Evolutionary conservation across 2,797 vertebrate genomes (phyloP), one percentile per base, ranked within the genome.

Genomic region (Odontamblyopus lacepedii): DNA sequence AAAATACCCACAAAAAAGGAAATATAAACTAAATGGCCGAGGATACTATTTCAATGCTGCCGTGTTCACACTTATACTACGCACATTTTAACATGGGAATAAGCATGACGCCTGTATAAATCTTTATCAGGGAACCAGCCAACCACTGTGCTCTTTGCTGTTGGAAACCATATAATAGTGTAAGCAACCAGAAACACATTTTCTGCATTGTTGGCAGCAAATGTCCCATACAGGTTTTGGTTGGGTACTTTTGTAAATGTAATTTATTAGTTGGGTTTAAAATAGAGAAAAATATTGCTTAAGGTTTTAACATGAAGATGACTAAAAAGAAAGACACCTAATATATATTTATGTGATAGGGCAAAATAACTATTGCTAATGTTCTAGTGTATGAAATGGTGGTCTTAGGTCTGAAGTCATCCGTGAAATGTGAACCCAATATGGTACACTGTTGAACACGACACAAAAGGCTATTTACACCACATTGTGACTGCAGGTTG

Each of bases 201-300:
- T 93, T 92, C 89, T 91, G 92, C 89, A 84, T 92, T 92, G 90
- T 92, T 91, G 88, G 90, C 87, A 90, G 88, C 86, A 93, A 93
- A 93, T 92, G 89, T 93, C 70, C 87, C 91, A 72, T 92, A 91
- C 83, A 90, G 83, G 86, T 89, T 79, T 88, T 75, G 81, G 79
- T 78, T 88, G 90, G 85, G 85, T 87, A 88, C 86, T 81, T 89
- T 84, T 90, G 79, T 83, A 89, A 92, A 90, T 82, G 85, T 83
- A 90, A 88, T 87, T 90, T 89, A 63, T 88, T 89, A 88, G 83
- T 83, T 75, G 60, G 65, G 70, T 75, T 71, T 78, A 66, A 88
- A 87, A 81, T 60, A 69, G 64, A 79, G 23, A 67, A 5, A 9
- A 63, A 35, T 19, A 38, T 63, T 35, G 12, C 4, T 16, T 32